Conservation (phyloP, 2,113 vertebrate genomes). For the Alethe castanea region DNA sequence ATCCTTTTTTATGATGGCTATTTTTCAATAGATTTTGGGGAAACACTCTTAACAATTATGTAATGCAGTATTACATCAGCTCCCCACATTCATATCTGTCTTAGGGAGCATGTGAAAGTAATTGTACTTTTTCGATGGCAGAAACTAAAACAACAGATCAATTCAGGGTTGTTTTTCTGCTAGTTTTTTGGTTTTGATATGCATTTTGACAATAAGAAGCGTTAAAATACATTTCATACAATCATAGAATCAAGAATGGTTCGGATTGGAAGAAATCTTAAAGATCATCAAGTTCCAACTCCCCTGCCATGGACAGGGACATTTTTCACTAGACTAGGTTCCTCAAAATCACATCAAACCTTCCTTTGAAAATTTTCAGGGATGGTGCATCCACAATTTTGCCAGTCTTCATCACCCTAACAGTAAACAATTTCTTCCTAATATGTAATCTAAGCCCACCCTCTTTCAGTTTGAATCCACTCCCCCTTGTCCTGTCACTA, state of each 20-base stretch:
- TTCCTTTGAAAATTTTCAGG: not conserved
- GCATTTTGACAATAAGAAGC: not conserved
- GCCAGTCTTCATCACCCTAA: not conserved
- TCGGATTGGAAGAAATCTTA: not conserved
- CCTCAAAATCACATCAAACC: not conserved
- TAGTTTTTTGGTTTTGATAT: not conserved
- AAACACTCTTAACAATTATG: not conserved
- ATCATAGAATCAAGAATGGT: not conserved
- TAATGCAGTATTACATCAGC: not conserved
- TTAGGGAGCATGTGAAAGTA: not conserved
- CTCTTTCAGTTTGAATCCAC: not conserved
- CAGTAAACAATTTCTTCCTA: not conserved
- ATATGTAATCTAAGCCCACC: not conserved
- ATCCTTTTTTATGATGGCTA: accelerated
- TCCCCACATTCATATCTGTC: not conserved
- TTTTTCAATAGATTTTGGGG: not conserved
- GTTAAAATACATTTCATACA: not conserved
- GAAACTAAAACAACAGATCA: not conserved
- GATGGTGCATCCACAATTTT: not conserved
- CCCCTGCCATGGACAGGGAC: not conserved
- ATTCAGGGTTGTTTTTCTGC: not conserved
- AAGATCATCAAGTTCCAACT: not conserved
- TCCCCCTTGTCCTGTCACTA: not conserved
- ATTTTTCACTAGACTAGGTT: no score
- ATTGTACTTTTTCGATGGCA: not conserved